Evolutionary conservation across 2,113 vertebrate species (phyloP).

Genomic region (Carassius carassius): DNA sequence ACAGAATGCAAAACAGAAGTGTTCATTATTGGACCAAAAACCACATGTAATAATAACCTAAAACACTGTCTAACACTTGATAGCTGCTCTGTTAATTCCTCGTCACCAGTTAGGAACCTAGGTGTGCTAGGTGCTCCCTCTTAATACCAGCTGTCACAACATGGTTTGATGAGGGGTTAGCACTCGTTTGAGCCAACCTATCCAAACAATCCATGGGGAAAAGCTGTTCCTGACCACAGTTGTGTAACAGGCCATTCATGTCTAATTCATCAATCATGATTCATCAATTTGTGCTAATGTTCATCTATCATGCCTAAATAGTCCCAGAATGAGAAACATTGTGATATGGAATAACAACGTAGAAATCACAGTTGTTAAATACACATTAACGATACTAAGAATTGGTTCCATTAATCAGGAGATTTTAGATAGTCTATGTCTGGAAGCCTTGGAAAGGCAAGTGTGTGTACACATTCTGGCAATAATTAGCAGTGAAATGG

Average conservation of each 20-base stretch:
- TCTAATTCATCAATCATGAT: slow-evolving; percentile 10
- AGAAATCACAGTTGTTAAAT: slow-evolving; percentile 4
- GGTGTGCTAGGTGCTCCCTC: no score
- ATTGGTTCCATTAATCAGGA: slow-evolving; percentile 6
- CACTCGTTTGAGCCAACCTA: neutral
- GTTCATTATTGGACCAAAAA: no score
- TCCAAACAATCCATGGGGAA: slow-evolving; percentile 9
- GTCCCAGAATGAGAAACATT: neutral
- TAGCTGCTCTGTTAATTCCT: no score
- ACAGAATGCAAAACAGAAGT: no score
- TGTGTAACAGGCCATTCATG: slow-evolving; percentile 21
- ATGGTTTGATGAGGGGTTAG: slow-evolving; percentile 6
- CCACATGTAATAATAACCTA: no score
- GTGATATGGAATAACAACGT: neutral
- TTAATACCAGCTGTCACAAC: slow-evolving; percentile 27
- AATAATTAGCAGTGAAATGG: neutral
- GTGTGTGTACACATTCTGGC: neutral
- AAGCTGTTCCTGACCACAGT: neutral
- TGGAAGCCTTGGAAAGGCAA: neutral
- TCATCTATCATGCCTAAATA: slow-evolving; percentile 26
- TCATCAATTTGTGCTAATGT: neutral
- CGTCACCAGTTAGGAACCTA: no score
- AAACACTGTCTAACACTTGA: no score
- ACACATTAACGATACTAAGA: neutral
- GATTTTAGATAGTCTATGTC: neutral